phyloP scores from a whole-genome alignment of 2,797 vertebrate species.

The Cottoperca gobio region DNA sequence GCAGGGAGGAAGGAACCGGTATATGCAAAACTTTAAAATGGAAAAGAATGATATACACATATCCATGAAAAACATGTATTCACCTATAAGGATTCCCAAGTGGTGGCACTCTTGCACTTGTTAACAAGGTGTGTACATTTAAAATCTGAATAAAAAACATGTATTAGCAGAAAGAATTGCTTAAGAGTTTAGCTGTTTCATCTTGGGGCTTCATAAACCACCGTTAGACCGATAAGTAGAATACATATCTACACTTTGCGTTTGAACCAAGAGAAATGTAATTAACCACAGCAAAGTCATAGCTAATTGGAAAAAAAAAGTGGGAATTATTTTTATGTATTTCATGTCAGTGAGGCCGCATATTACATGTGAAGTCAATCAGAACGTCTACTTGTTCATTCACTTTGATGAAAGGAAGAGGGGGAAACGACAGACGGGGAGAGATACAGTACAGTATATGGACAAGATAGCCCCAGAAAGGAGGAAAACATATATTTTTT shows the following conservation, averaged over 20 bases:
- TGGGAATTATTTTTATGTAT: conserved; percentile 66
- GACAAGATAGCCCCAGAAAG: conserved; percentile 33
- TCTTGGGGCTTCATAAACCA: conserved; percentile 68
- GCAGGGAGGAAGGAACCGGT: background rate
- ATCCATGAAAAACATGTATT: background rate
- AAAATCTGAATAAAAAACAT: conserved; percentile 33
- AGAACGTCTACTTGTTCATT: conserved; percentile 70
- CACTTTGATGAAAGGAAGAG: conserved; percentile 65
- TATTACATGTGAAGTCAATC: conserved; percentile 72
- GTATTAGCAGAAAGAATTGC: conserved; percentile 23
- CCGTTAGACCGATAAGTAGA: conserved; percentile 62
- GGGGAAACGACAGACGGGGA: background rate
- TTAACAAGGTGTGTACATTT: conserved; percentile 18
- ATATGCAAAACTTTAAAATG: background rate
- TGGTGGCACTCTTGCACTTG: background rate
- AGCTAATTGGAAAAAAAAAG: conserved; percentile 75
- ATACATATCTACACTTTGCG: conserved; percentile 60
- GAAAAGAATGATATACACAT: background rate
- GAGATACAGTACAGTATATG: conserved; percentile 35
- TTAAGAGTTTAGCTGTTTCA: conserved; percentile 60
- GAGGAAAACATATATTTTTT: background rate
- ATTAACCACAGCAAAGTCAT: conserved; percentile 75
- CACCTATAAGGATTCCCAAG: conserved; percentile 23
- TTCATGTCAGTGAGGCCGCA: conserved; percentile 60
- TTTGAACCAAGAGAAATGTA: conserved; percentile 72